These are phyloP conservation scores for Kryptolebias marmoratus DNA, from an alignment of 2,113 vertebrate species.

Conservation along the genomic window DNA sequence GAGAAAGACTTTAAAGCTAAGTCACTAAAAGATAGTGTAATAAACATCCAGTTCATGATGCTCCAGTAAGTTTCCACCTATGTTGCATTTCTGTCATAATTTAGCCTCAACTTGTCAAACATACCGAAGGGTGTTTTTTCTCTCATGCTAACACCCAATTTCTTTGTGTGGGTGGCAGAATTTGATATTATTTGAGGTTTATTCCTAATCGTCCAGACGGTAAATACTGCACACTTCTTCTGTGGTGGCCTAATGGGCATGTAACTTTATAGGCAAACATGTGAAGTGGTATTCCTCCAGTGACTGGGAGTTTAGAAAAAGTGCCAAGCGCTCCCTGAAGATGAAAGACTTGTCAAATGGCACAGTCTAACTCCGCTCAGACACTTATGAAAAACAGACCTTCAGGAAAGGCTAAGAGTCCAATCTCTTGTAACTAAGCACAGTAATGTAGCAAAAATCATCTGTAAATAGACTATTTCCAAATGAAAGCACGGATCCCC, in stretches of 20 bases:
- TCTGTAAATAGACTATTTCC: slow-evolving; percentile 63
- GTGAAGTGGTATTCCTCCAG: slow-evolving; percentile 75
- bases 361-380: slow-evolving; percentile 63
- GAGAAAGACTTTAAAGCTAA: slow-evolving; percentile 14
- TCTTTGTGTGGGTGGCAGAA: slow-evolving; percentile 68
- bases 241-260: slow-evolving; percentile 75
- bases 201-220: slow-evolving; percentile 76
- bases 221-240: slow-evolving; percentile 76
- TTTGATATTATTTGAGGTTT: slow-evolving; percentile 75
- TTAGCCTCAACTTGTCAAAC: slow-evolving; percentile 40
- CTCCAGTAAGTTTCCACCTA: slow-evolving; percentile 63
- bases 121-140: slow-evolving; percentile 52
- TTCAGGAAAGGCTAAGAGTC: slow-evolving; percentile 69
- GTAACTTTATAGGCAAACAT: slow-evolving; percentile 81
- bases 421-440: slow-evolving; percentile 63
- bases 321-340: slow-evolving; percentile 71
- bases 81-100: slow-evolving; percentile 67
- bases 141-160: slow-evolving; percentile 61
- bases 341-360: slow-evolving; percentile 78
- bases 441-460: slow-evolving; percentile 67
- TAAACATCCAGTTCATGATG: slow-evolving; percentile 31
- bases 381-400: slow-evolving; percentile 80
- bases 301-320: slow-evolving; percentile 56
- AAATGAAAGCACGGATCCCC: slow-evolving; percentile 36
- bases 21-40: slow-evolving; percentile 22